Base-by-base conservation (phyloP, 2,888 invertebrate species). In the Tigriopus californicus region DNA sequence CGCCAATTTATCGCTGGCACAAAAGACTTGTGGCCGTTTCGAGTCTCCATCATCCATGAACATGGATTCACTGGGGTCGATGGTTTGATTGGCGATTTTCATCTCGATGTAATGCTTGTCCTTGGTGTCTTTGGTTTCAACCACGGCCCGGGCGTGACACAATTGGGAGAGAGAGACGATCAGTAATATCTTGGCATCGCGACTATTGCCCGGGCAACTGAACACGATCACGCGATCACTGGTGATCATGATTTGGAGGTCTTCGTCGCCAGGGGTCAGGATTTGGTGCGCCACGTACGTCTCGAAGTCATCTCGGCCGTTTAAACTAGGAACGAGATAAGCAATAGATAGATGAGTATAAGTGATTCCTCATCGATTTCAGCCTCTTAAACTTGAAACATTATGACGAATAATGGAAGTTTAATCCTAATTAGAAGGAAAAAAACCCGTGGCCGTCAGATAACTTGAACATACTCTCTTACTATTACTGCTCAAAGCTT, bases 171-270 rank as follows among this genome's bases (percentile, higher is more conserved):
- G 20, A 8, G 18, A n/a, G 18, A 49, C 41, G 25, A 24, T n/a
- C 20, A 18, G 13, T 6, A 20, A 20, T 11, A 6, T 10, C 6
- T 13, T 47, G n/a, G 70, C 64, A n/a, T 71, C 67, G 41, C 70
- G 64, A 58, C 67, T 68, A 42, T 68, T 67, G 13, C 66, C 61
- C 41, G 66, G 64, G 4, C 66, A 77, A 10, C 81, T 80, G 66
- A 85, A 77, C 66, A 85, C 82, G 64, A 85, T 77, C 60, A 88
- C 78, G 67, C 79, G 76, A 64, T 79, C 75, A 68, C 80, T 83
- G 46, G 86, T 84, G 51, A 88, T 80, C 64, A 89, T 77, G 64
- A 84, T 84, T 66, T 83, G 79, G 66, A 90, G 77, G 72, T 89
- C 88, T 70, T 85, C 85, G 56, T 81, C 76, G 61, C 82, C 79